Conservation (phyloP, 2,888 invertebrate genomes). For the Cheilosia soror region DNA sequence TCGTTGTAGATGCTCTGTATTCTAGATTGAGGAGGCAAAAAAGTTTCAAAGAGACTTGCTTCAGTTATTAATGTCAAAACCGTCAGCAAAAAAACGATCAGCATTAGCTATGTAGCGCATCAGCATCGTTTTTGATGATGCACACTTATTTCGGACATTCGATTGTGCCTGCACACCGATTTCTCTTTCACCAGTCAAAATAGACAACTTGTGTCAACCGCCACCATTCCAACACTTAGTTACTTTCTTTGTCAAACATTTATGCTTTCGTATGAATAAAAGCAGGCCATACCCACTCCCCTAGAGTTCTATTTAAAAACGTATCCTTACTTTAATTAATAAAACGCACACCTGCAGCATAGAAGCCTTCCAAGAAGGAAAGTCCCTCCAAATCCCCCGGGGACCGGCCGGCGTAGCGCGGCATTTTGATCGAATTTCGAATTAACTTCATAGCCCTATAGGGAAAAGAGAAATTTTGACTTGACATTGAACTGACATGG, state of each 20-base stretch:
- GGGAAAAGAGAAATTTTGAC: slow-evolving; percentile 48
- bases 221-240: too few species aligned
- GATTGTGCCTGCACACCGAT: not conserved
- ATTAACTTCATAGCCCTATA: slow-evolving; percentile 14
- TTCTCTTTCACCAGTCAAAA: too few species aligned
- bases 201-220: too few species aligned
- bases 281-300: not conserved
- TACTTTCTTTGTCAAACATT: not conserved
- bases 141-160: too few species aligned
- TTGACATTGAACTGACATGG: slow-evolving; percentile 71
- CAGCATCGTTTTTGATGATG: too few species aligned
- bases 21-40: too few species aligned
- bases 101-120: too few species aligned
- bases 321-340: not conserved
- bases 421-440: slow-evolving; percentile 60
- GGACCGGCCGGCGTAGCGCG: too few species aligned
- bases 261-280: not conserved
- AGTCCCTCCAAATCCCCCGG: not conserved
- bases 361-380: slow-evolving; percentile 28
- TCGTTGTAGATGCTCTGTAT: too few species aligned
- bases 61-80: too few species aligned
- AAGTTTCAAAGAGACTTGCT: too few species aligned
- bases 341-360: slow-evolving; percentile 29
- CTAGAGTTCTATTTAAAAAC: not conserved
- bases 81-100: too few species aligned